Conservation (phyloP, 2,113 vertebrate species). For the Colaptes auratus region DNA sequence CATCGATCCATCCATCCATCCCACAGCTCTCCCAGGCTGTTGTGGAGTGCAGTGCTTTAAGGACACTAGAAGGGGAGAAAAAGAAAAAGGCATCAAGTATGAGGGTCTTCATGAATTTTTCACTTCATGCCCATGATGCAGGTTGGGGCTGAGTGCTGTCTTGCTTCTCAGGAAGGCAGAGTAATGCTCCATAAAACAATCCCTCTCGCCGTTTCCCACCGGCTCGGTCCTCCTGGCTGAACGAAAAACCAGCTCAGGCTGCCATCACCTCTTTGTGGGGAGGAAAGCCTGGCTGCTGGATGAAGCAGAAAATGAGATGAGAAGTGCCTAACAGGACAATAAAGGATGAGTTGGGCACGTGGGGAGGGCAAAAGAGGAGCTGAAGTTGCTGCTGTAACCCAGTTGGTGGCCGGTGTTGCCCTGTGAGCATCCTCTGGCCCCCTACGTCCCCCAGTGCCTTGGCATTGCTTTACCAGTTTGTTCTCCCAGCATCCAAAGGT, state of each 20-base stretch:
- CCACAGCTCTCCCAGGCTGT: not conserved
- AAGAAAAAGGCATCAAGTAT: accelerated
- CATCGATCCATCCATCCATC: not conserved
- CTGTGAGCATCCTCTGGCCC: not conserved
- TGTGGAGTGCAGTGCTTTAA: not conserved
- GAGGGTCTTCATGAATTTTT: not conserved
- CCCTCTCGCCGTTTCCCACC: accelerated
- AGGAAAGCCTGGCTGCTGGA: not conserved
- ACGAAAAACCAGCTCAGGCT: not conserved
- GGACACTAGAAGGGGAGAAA: not conserved
- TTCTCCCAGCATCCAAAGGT: not conserved
- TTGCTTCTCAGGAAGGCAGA: not conserved
- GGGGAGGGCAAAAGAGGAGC: not conserved
- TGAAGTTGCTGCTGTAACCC: not conserved
- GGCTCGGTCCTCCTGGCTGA: not conserved
- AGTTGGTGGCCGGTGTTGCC: accelerated
- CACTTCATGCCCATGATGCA: accelerated
- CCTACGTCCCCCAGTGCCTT: accelerated
- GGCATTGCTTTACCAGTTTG: accelerated
- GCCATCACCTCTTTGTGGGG: not conserved
- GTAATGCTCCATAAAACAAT: not conserved
- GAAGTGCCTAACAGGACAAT: not conserved
- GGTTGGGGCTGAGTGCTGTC: not conserved
- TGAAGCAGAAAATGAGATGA: slow-evolving; percentile 31
- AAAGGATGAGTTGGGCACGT: not conserved